Evolutionary conservation across 2,888 invertebrate genomes (phyloP).

Genomic region (Drosophila peninsularis): DNA sequence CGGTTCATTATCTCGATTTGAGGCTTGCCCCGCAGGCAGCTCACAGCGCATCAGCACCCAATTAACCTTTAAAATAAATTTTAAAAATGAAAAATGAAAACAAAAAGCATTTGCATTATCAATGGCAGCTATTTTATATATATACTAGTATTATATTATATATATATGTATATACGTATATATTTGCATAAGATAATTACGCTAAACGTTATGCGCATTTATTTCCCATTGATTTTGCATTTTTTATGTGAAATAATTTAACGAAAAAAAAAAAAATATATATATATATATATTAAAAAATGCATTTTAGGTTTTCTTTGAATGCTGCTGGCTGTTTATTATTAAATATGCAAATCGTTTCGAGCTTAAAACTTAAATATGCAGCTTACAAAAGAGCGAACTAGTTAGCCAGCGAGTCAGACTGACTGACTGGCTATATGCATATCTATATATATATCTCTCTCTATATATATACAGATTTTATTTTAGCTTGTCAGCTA

Average conservation of each 20-base stretch:
- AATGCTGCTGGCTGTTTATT: constrained; percentile 24
- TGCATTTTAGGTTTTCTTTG: constrained; percentile 26
- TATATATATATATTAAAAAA: constrained; percentile 10
- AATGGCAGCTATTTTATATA: constrained; percentile 16
- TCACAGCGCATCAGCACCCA: constrained; percentile 51
- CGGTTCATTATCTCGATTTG: constrained; percentile 42
- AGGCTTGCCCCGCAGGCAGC: constrained; percentile 6
- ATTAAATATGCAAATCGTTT: constrained; percentile 71
- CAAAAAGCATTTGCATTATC: constrained; percentile 38
- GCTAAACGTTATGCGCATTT: constrained; percentile 74
- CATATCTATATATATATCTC: neutral
- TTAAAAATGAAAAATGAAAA: constrained; percentile 23
- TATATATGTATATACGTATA: constrained; percentile 22
- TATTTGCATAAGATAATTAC: constrained; percentile 64
- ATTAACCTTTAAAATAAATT: constrained; percentile 68
- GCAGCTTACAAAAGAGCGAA: constrained; percentile 58
- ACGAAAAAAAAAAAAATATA: neutral
- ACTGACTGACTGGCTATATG: neutral
- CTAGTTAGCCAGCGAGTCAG: constrained; percentile 49
- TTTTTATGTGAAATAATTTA: constrained; percentile 29
- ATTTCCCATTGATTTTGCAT: constrained; percentile 64
- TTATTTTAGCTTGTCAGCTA: constrained; percentile 25
- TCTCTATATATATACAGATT: neutral
- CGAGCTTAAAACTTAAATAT: constrained; percentile 65
- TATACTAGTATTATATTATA: constrained; percentile 23